These are phyloP conservation scores for Venturia canescens DNA, from an alignment of 1,140 invertebrate species.

Conservation along the genomic window DNA sequence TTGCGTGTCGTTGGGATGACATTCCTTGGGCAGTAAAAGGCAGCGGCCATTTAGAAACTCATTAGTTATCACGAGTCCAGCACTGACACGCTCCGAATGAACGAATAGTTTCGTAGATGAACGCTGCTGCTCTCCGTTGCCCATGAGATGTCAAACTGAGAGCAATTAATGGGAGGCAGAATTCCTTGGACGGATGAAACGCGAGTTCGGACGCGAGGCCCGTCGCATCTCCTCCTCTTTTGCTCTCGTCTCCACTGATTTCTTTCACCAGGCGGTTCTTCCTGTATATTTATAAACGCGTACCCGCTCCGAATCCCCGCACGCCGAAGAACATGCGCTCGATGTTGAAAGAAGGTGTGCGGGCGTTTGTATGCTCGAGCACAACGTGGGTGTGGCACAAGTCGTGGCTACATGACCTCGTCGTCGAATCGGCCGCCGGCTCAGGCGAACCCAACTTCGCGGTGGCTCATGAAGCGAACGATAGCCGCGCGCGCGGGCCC, in stretches of 20 bases:
- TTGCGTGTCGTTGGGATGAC: no score
- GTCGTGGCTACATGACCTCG: constrained; percentile 65
- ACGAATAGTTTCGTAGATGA: no score
- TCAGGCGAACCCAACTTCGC: neutral
- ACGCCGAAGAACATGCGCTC: neutral
- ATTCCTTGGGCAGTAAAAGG: no score
- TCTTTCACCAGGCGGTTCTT: neutral
- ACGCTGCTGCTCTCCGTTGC: no score
- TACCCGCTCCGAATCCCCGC: neutral
- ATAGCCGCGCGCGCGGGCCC: constrained; percentile 53
- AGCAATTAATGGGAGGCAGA: no score
- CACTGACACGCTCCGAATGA: no score
- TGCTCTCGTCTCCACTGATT: neutral
- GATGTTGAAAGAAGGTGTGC: neutral
- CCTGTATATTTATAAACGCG: constrained; percentile 4
- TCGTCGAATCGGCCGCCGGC: constrained; percentile 38
- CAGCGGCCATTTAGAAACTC: no score
- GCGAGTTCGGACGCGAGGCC: neutral
- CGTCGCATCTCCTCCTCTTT: neutral
- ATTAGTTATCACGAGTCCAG: no score
- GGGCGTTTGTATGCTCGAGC: constrained; percentile 19
- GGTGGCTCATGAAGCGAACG: constrained; percentile 1
- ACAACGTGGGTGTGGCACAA: constrained; percentile 62
- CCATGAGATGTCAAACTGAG: no score
- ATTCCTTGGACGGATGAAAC: no score